Conservation (phyloP, 1,140 invertebrate genomes). For the Drosophila obscura region DNA sequence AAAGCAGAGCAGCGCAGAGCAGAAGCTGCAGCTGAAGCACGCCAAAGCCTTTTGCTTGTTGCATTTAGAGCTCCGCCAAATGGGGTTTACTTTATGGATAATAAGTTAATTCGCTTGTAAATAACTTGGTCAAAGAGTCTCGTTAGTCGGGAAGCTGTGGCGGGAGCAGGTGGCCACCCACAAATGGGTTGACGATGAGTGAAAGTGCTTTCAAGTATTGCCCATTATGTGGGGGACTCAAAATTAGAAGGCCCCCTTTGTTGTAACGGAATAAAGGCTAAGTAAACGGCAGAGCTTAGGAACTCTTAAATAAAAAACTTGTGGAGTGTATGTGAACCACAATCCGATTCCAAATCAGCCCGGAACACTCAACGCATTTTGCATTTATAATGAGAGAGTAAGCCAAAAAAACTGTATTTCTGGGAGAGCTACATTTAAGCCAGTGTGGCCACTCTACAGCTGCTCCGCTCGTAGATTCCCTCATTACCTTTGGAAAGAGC, state of each 20-base stretch:
- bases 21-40: slow-evolving; percentile 4
- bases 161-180: slow-evolving; percentile 1
- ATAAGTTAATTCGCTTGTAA: slow-evolving; percentile 81
- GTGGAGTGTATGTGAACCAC: no score
- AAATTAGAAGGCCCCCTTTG: not conserved
- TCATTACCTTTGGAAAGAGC: slow-evolving; percentile 31
- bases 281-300: no score
- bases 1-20: not conserved
- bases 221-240: not conserved
- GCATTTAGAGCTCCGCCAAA: slow-evolving; percentile 69
- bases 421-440: slow-evolving; percentile 10
- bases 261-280: no score
- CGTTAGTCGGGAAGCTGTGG: slow-evolving; percentile 1
- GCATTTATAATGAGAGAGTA: slow-evolving; percentile 41
- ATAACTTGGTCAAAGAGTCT: slow-evolving; percentile 75
- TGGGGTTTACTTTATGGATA: slow-evolving; percentile 81
- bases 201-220: slow-evolving; percentile 18
- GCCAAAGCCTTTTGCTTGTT: slow-evolving; percentile 59
- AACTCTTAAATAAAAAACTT: no score
- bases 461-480: slow-evolving; percentile 14
- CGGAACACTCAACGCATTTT: slow-evolving; percentile 17
- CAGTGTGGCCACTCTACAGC: no score
- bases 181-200: slow-evolving; percentile 16
- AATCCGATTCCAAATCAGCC: not conserved
- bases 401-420: slow-evolving; percentile 15